Evolutionary conservation across 35 echinoderm and acorn worm species (phyloP).

Genomic region (Lytechinus variegatus): DNA sequence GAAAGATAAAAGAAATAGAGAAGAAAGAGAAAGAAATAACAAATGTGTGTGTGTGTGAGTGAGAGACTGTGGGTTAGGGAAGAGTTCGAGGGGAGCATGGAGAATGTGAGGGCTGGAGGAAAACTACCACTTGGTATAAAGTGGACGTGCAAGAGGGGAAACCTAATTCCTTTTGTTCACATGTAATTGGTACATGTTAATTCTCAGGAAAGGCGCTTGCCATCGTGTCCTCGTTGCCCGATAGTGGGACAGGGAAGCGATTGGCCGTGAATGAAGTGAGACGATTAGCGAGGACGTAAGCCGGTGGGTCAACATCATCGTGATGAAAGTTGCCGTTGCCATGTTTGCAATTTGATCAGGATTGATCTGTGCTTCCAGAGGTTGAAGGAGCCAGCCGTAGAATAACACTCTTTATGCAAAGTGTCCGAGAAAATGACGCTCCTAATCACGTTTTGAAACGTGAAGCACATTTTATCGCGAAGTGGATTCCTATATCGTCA

Average conservation of each 20-base stretch:
- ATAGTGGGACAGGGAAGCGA: not conserved
- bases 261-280: constrained; percentile 24
- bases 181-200: constrained; percentile 43
- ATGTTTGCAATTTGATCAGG: constrained; percentile 18
- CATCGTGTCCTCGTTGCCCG: not conserved
- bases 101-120: not conserved
- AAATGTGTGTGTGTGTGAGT: no score
- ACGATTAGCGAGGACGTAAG: constrained; percentile 33
- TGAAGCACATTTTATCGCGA: not conserved
- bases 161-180: constrained; percentile 29
- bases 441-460: not conserved
- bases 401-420: constrained; percentile 16
- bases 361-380: not conserved
- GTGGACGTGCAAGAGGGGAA: constrained; percentile 12
- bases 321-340: constrained; percentile 14
- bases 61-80: not conserved
- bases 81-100: not conserved
- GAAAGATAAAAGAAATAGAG: not conserved
- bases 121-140: not conserved
- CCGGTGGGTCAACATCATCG: constrained; percentile 2
- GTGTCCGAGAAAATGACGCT: not conserved
- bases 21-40: not conserved
- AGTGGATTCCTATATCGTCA: not conserved
- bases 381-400: not conserved
- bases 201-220: not conserved